Evolutionary conservation across 2,888 invertebrate species (phyloP), one percentile per base, ranked within the genome.

Genomic region (Bombylius major): DNA sequence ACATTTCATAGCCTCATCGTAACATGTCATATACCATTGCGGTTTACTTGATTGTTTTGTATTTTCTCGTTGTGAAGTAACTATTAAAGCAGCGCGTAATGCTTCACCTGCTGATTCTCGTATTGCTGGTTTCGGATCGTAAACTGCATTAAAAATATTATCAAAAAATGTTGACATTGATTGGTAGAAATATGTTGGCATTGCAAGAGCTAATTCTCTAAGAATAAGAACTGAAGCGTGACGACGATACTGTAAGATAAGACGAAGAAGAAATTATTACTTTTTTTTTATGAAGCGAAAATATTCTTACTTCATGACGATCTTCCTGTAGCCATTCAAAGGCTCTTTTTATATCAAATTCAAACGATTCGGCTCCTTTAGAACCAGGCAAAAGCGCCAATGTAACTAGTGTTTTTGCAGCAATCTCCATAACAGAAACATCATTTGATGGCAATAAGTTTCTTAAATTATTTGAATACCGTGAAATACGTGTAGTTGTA

Each of bases 181-280:
- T 70, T 93, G 93, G 69, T 91, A 98, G 73, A 99, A 99, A 71
- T 96, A 95, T 9, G 97, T 97, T 0, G 97, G 97, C 79, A 96
- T 92, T 11, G 91, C 91, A 42, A 92, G 84, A 5, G 98, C 98
- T 51, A 99, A 76, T 76, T 99, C 98, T 65, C 92, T 85, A 12
- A 97, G 75, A 14, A 98, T 85, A 51, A 98, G 77, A 4, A 96
- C 94, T 12, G 95, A 95, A 12, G 94, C 93, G 72, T 92, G 91
- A 51, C 94, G 80, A 69, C 92, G 87, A 4, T 90, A 88, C 78
- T 79, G 60, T 39, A 70, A 66, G 42, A 57, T 51, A 57, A 54
- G 31, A 52, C 12, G 44, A 23, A 31, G 14, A 32, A 36, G 6
- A 36, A 36, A 3, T 8, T 36, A 11, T 1, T 11, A 11, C 39